Percentiles rank a stretch among this genome's conserved stretches.
These are phyloP conservation scores for Cynocephalus volans DNA, from an alignment of 2,113 vertebrate species.

Conservation along the genomic window DNA sequence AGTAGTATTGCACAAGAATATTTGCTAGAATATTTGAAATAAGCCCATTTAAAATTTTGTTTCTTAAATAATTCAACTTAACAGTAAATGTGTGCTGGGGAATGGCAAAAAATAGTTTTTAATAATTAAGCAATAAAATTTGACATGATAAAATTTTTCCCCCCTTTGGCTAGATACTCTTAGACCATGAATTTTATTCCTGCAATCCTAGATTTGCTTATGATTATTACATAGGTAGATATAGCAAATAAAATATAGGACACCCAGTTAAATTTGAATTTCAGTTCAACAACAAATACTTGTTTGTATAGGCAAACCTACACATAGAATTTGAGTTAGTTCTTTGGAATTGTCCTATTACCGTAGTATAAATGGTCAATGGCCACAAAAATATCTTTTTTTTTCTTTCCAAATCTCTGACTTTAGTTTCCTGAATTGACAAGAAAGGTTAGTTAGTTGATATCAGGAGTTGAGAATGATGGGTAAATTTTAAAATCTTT, in stretches of 20 bases:
- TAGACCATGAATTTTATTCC: no score
- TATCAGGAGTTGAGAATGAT: background rate
- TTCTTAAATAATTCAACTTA: background rate
- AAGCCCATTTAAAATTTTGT: background rate
- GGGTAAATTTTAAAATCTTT: background rate
- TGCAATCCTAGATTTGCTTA: no score
- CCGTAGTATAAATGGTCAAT: background rate
- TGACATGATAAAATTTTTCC: no score
- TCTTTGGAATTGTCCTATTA: background rate
- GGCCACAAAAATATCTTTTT: background rate
- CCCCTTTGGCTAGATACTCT: no score
- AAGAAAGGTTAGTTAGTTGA: constrained; percentile 4
- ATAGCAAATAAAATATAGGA: background rate
- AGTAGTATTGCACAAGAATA: background rate
- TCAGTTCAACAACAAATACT: background rate
- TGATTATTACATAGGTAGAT: no score
- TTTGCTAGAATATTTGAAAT: constrained; percentile 26
- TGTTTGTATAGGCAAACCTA: background rate
- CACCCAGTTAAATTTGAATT: background rate
- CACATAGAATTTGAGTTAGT: background rate
- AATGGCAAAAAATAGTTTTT: background rate
- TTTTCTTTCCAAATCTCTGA: background rate
- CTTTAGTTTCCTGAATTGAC: background rate
- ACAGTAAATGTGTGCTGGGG: background rate
- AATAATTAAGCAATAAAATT: background rate